Conservation (phyloP, 2,888 invertebrate genomes). For the Platypus cylindrus region DNA sequence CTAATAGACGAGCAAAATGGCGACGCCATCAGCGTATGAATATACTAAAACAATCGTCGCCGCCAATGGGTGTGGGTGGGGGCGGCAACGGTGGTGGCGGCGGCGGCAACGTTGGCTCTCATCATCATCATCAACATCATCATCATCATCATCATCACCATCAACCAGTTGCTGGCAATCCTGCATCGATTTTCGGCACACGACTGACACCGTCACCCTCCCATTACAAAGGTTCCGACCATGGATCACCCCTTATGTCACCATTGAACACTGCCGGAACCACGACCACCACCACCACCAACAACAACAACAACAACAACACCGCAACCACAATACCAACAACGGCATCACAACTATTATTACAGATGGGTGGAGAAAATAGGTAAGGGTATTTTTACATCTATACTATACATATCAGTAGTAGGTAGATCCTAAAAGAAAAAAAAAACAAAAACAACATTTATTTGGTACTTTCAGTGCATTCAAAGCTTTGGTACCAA, state of each 20-base stretch:
- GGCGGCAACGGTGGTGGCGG: too few relatives aligned
- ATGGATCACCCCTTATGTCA: conserved; percentile 45
- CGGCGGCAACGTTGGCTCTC: conserved; percentile 25
- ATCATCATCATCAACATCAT: conserved; percentile 24
- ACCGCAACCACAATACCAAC: too few relatives aligned
- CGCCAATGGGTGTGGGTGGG: conserved; percentile 24
- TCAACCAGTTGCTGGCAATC: conserved; percentile 27
- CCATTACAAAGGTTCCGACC: conserved; percentile 49
- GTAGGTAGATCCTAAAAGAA: background rate
- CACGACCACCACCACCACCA: too few relatives aligned
- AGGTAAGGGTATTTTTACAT: conserved; percentile 25
- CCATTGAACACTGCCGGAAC: conserved; percentile 36
- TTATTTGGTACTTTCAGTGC: conserved; percentile 39
- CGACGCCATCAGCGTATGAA: conserved; percentile 93
- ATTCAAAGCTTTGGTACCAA: conserved; percentile 62
- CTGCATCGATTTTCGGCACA: conserved; percentile 33
- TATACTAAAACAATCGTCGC: conserved; percentile 66
- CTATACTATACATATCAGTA: background rate
- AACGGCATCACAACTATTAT: conserved; percentile 31
- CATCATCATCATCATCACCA: too few relatives aligned
- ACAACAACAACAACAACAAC: too few relatives aligned
- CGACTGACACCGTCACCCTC: conserved; percentile 44
- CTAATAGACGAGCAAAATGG: conserved; percentile 98
- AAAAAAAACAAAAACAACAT: background rate
- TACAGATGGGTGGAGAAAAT: conserved; percentile 77